Conservation (phyloP, 2,797 vertebrate species). For the Merluccius polli region DNA sequence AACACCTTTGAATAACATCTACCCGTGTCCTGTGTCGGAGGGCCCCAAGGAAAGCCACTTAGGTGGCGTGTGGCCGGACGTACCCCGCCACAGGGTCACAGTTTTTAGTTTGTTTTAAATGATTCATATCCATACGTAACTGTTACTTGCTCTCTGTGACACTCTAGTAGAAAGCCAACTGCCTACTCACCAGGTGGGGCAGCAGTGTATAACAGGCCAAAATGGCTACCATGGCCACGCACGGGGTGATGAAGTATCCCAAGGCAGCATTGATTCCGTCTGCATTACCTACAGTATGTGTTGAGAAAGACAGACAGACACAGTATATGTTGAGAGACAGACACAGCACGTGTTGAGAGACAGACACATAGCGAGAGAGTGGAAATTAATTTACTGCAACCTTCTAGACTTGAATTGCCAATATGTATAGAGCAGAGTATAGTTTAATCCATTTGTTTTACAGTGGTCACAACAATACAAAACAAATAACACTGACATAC, state of each 20-base stretch:
- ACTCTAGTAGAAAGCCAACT: constrained; percentile 31
- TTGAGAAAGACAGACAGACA: constrained; percentile 42
- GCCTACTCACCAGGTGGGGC: constrained; percentile 75
- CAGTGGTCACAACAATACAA: too few relatives aligned
- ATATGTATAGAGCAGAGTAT: not conserved
- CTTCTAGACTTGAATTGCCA: not conserved
- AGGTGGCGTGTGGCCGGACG: too few relatives aligned
- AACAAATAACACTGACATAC: too few relatives aligned
- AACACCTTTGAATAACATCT: too few relatives aligned
- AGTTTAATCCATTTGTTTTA: too few relatives aligned
- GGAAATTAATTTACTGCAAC: not conserved
- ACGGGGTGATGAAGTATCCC: constrained; percentile 84
- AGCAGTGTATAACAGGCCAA: constrained; percentile 78
- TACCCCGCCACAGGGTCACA: too few relatives aligned
- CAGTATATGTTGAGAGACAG: too few relatives aligned
- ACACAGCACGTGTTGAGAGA: constrained; percentile 26
- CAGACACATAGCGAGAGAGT: not conserved
- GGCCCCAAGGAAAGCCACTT: too few relatives aligned
- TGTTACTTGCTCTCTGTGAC: not conserved
- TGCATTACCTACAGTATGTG: constrained; percentile 71
- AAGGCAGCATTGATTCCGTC: constrained; percentile 64
- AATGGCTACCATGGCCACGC: constrained; percentile 74
- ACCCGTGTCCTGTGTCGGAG: too few relatives aligned
- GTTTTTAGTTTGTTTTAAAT: too few relatives aligned
- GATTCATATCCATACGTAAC: not conserved